Evolutionary conservation across 2,888 invertebrate species (phyloP), one percentile per base, ranked within the genome.

Genomic region (Drosophila rubida): DNA sequence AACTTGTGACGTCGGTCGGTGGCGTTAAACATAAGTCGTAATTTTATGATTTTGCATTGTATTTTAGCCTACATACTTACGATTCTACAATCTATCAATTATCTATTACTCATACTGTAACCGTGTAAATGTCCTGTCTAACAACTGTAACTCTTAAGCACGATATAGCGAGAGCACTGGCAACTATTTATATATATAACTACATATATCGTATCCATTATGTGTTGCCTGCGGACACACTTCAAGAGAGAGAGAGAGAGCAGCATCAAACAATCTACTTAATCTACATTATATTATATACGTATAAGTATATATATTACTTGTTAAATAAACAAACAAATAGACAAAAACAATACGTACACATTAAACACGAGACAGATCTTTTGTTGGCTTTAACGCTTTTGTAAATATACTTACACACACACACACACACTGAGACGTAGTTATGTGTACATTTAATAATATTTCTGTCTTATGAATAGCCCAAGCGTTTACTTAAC

Each of bases 341-440:
- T 23, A 48, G 46, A 54, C 30, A 53, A 35, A 61, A 48, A 37
- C 45, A 51, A 63, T 46, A 48, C 32, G 48, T 44, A 70, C 44
- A 68, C 45, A 61, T 41, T 25, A 67, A 64, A 66, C 32, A 70
- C 22, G 66, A 67, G 50, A 59, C 63, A 78, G 50, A 58, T 75
- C 55, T 79, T 84, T 77, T 85, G 83, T 80, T 84, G 72, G 71
- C 66, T 73, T 75, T 75, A 71, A 69, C 68, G 76, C 85, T 83
- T 60, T 81, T 83, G 84, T 85, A 86, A 81, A 84, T 84, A 86
- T 66, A 80, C 48, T 67, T 71, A 77, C 64, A 70, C 68, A 67
- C 13, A 35, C 13, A n/a, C 13, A 13, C 14, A 35, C 35, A 37
- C 35, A 37, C 35, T 4, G 4, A 32, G n/a, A 32, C 32, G 4